Conservation (phyloP, 2,797 vertebrate species). For the Atherinosoma microstoma region DNA sequence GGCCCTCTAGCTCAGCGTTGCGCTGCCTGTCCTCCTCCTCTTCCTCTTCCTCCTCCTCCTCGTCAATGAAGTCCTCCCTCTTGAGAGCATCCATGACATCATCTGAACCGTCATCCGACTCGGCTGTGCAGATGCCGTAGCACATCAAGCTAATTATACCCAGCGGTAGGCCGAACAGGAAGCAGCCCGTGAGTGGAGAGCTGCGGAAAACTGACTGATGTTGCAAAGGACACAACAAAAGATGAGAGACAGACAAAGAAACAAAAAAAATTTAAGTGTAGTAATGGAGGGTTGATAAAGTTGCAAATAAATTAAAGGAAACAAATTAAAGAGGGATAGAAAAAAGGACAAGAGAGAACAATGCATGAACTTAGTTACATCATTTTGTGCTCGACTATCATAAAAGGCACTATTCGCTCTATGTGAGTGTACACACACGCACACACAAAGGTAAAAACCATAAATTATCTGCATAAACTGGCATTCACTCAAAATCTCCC, state of each 20-base stretch:
- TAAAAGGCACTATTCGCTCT: not conserved
- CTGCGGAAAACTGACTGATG: slow-evolving; percentile 95
- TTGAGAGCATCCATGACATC: slow-evolving; percentile 83
- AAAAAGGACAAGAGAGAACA: slow-evolving; percentile 16
- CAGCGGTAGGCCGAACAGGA: slow-evolving; percentile 96
- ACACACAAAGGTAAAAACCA: slow-evolving; percentile 1
- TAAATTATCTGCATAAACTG: slow-evolving; percentile 3
- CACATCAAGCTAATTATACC: slow-evolving; percentile 99
- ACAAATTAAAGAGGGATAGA: not conserved
- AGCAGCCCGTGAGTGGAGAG: slow-evolving; percentile 96
- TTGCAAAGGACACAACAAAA: slow-evolving; percentile 11
- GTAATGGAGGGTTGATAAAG: slow-evolving; percentile 1
- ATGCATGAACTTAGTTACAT: slow-evolving; percentile 1
- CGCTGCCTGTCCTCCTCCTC: slow-evolving; percentile 66
- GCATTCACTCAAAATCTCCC: not conserved
- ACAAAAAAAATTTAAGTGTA: not conserved
- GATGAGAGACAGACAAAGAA: slow-evolving; percentile 19
- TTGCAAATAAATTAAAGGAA: not conserved
- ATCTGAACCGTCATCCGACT: slow-evolving; percentile 88
- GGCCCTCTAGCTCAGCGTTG: slow-evolving; percentile 66
- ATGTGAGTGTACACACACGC: no score
- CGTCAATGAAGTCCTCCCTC: slow-evolving; percentile 84
- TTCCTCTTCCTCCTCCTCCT: slow-evolving; percentile 82
- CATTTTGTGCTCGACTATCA: not conserved
- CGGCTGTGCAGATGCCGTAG: slow-evolving; percentile 96